Conservation (phyloP, 2,888 invertebrate genomes). For the Iselma pallidipennis region DNA sequence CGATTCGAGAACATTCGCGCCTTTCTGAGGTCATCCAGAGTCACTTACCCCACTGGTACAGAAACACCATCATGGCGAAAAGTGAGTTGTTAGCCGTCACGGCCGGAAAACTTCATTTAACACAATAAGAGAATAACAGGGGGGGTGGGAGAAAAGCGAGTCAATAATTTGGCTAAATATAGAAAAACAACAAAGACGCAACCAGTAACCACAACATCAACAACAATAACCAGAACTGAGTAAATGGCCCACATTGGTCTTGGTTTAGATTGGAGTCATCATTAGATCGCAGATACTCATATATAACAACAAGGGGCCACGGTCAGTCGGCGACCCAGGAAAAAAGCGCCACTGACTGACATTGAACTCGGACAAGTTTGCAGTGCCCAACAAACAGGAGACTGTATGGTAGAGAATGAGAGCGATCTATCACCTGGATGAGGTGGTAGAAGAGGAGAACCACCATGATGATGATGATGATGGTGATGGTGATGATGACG, state of each 20-base stretch:
- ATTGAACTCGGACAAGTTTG: slow-evolving; percentile 43
- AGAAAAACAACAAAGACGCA: background rate
- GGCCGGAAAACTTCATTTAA: slow-evolving; percentile 41
- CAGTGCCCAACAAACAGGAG: slow-evolving; percentile 27
- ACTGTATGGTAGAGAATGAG: slow-evolving; percentile 8
- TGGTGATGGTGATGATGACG: background rate
- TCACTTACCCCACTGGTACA: slow-evolving; percentile 67
- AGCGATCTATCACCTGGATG: background rate
- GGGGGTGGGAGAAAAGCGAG: slow-evolving; percentile 1
- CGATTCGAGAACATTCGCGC: slow-evolving; percentile 44
- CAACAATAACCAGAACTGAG: background rate
- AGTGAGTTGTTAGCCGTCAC: slow-evolving; percentile 37
- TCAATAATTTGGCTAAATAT: slow-evolving; percentile 16
- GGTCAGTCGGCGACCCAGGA: slow-evolving; percentile 53
- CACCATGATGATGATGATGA: background rate
- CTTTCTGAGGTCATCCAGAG: slow-evolving; percentile 63
- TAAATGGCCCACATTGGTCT: background rate
- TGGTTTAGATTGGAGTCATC: slow-evolving; percentile 19
- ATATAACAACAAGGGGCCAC: slow-evolving; percentile 36
- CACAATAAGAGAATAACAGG: background rate
- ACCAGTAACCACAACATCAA: slow-evolving; percentile 7
- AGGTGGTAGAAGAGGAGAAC: background rate
- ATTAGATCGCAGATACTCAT: slow-evolving; percentile 7
- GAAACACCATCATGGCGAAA: slow-evolving; percentile 48
- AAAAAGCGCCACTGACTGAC: slow-evolving; percentile 46